Evolutionary conservation across 2,888 invertebrate genomes (phyloP), one percentile per base, ranked within the genome.

Genomic region (Andrena flavipes): DNA sequence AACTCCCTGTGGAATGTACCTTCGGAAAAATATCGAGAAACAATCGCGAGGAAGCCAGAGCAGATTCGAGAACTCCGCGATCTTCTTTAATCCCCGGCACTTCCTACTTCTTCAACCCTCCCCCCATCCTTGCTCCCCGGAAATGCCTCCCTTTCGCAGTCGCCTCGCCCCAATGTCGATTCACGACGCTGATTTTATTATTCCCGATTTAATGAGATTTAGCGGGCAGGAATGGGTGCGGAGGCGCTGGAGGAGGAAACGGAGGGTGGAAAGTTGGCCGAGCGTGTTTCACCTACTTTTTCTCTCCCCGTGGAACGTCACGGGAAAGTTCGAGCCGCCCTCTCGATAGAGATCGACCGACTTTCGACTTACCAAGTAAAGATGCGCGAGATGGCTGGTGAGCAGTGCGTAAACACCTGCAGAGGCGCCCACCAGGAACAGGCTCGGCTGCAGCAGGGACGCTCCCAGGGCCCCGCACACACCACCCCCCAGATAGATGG

Each of bases 341-440:
- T 30, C 20, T 33, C 72, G 59, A 71, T 49, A 29, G 60, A 60
- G 70, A 60, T 60, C 48, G 48, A 48, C 35, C n/a, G 16, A 54
- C 29, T 51, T 71, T 63, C 23, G 35, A 91, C 93, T 94, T 94
- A 96, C 96, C 95, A 98, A 95, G 91, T 97, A 95, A 85, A 98
- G 96, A 94, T 98, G 97, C 68, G 98, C 96, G 75, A 98, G 95
- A 93, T 98, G 98, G 82, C 98, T 97, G 69, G 97, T 97, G 82
- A 98, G 95, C 86, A 99, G 94, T 30, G 98, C 97, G 94, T 98
- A 99, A 74, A 98, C 98, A 7, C 98, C 98, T 0, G 98, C 98
- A 0, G 98, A 98, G 51, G 98, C 97, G 26, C 99, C 99, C 65
- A 98, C 96, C 88, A 99, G 96, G 90, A 96, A 96, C 80, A 97